Evolutionary conservation across 2,797 vertebrate species (phyloP), one percentile per base, ranked within the genome.

Genomic region (Scolopax bukidnonensis): DNA sequence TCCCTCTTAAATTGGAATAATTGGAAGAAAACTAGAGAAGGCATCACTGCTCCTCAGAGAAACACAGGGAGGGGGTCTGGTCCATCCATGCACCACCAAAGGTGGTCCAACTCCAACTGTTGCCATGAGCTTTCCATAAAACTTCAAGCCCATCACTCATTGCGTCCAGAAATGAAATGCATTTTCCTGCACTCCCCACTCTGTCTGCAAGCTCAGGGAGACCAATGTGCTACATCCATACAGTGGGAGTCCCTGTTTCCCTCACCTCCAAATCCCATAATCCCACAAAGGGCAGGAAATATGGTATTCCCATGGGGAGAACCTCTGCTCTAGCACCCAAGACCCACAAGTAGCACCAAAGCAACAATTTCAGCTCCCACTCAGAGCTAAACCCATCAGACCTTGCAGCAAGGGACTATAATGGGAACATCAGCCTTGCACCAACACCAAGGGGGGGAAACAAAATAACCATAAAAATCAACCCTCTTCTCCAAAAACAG

Each of bases 251-350:
- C 32, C 30, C 14, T 8, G 0, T 16, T 57, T 67, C 65, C 38
- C 30, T 5, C 3, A 3, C 48, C 40, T n/a, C 4, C 1, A 1
- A 3, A 3, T 48, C 25, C 45, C 4, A 1, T 1, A 2, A 3
- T 48, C 25, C 45, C 30, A 59, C 19, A 27, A 16, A 12, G n/a
- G 28, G 36, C 41, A 81, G 21, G n/a, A 51, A 11, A 8, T 18
- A 5, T 0, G 4, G 24, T 8, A 30, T 25, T 47, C 14, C 30
- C 41, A 13, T 1, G 28, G 7, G 27, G 40, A 92, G 54, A 32
- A 28, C 6, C 33, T 77, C 71, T 51, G 64, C 36, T 64, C 17
- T 5, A 76, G 77, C 54, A 70, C 28, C 54, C 2, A 20, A 79
- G 53, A 81, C 11, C 9, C 65, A 60, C 45, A 53, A 24, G 32